These are phyloP conservation scores for Drosophila ohnishii DNA, from an alignment of 1,140 invertebrate species.

Conservation along the genomic window DNA sequence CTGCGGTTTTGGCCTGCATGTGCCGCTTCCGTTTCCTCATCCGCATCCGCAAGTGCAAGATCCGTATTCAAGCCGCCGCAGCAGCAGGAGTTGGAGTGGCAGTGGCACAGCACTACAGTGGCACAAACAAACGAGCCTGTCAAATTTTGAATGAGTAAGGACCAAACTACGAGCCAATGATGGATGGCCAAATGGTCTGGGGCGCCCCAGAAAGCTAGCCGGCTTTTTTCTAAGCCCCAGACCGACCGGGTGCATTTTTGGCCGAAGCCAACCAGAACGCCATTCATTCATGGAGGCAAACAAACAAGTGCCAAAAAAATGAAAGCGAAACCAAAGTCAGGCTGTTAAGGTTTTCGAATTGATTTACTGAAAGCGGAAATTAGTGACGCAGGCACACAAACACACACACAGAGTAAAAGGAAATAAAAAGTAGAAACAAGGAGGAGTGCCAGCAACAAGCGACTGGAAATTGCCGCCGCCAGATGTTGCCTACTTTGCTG, in stretches of 20 bases:
- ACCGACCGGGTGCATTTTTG: conserved; percentile 43
- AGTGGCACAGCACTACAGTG: conserved; percentile 6
- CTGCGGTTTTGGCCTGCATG: conserved; percentile 72
- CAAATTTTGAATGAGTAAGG: conserved; percentile 82
- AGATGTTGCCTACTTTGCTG: conserved; percentile 74
- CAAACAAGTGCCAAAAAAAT: conserved; percentile 42
- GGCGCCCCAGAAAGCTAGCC: conserved; percentile 21
- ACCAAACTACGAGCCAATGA: conserved; percentile 76
- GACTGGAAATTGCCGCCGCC: conserved; percentile 68
- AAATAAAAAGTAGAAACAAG: conserved; percentile 25
- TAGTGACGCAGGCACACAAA: conserved; percentile 62
- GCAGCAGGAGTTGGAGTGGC: conserved; percentile 13
- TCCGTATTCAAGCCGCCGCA: conserved; percentile 52
- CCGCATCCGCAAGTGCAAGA: conserved; percentile 56
- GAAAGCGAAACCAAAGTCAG: conserved; percentile 40
- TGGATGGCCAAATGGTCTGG: conserved; percentile 69
- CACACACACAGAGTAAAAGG: conserved; percentile 1
- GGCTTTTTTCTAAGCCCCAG: conserved; percentile 32
- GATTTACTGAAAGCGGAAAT: conserved; percentile 79
- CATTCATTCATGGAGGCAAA: conserved; percentile 56
- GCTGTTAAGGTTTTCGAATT: conserved; percentile 71
- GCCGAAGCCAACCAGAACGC: conserved; percentile 52
- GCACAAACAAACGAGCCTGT: conserved; percentile 74
- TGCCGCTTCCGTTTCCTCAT: conserved; percentile 75
- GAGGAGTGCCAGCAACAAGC: conserved; percentile 43